phyloP scores from a whole-genome alignment of 2,113 vertebrate genomes.

The Actenoides lindsayi region DNA sequence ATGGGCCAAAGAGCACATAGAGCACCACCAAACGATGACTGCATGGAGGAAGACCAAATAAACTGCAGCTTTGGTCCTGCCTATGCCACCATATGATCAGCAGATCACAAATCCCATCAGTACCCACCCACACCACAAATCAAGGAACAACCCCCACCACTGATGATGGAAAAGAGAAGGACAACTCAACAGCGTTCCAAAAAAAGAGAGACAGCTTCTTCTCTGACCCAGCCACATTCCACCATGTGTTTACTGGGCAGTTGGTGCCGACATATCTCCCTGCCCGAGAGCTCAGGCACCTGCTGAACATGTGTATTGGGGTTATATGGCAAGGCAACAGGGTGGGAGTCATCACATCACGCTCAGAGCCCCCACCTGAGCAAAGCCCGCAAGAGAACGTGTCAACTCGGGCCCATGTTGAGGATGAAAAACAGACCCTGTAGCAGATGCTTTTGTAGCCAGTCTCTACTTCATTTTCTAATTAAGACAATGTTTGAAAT shows the following conservation, averaged over 20 bases:
- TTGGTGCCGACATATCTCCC: neutral
- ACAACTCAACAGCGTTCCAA: neutral
- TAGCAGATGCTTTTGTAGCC: neutral
- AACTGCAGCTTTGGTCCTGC: neutral
- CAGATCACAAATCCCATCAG: neutral
- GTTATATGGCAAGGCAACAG: neutral
- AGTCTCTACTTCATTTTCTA: neutral
- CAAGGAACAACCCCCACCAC: neutral
- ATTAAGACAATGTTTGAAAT: neutral
- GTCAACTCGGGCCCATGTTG: neutral
- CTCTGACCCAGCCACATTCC: neutral
- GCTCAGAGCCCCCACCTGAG: neutral
- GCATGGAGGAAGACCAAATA: neutral
- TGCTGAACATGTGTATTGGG: rapidly evolving
- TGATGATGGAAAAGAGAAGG: neutral
- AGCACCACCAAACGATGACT: neutral
- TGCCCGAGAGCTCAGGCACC: neutral
- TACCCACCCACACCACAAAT: neutral
- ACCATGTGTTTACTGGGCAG: neutral
- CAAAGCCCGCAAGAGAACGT: neutral
- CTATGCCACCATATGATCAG: rapidly evolving
- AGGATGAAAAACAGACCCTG: neutral
- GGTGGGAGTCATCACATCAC: neutral
- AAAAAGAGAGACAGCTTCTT: no score
- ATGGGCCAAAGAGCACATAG: neutral